Conservation (phyloP, 2,888 invertebrate species). For the Hydraecia micacea region DNA sequence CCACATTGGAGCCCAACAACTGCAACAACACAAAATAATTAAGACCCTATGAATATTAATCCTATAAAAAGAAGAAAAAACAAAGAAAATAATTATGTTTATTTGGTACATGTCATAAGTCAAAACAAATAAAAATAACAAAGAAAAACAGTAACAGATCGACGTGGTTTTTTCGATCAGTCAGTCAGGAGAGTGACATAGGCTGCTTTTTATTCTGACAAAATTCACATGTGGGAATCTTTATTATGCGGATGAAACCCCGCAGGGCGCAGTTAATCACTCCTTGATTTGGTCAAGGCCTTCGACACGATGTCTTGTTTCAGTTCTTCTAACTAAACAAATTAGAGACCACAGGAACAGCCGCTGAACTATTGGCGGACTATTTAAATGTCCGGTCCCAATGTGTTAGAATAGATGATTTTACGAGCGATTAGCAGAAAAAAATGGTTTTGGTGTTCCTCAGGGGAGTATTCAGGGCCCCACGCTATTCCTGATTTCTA, state of each 20-base stretch:
- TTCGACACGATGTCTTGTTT: neutral
- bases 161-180: neutral
- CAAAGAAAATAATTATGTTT: too few species aligned
- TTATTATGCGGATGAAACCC: neutral
- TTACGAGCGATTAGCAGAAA: neutral
- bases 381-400: neutral
- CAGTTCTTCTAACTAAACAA: neutral
- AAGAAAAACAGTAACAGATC: neutral
- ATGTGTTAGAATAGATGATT: neutral
- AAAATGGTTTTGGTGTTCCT: neutral
- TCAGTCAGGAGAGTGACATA: neutral
- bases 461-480: neutral
- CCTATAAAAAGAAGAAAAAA: too few species aligned
- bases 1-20: conserved; percentile 88
- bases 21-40: conserved; percentile 62
- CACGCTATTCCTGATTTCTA: neutral
- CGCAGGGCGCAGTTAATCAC: too few species aligned
- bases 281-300: neutral
- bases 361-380: neutral
- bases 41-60: neutral
- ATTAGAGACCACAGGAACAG: neutral
- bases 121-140: too few species aligned
- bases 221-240: neutral
- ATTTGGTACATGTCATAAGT: neutral
- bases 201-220: neutral